Base-by-base conservation (phyloP, 2,888 invertebrate genomes). In the Chrysina gloriosa region DNA sequence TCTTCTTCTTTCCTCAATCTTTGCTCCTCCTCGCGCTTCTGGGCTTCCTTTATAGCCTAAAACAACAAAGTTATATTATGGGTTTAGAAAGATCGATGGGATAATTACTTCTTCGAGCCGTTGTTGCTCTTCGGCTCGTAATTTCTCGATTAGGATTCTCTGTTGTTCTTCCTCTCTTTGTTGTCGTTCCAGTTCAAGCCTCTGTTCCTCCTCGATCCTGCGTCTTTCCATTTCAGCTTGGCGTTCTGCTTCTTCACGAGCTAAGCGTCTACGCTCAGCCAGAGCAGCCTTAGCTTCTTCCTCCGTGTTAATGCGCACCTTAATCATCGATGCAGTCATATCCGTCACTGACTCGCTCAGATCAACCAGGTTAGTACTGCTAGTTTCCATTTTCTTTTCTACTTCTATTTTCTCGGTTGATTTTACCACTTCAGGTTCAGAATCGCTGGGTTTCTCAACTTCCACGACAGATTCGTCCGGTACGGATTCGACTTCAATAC, bases 271-370 rank as follows among this genome's bases (percentile, higher is more conserved):
- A 70, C 95, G 87, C 85, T 97, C 97, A 0, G 97, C 96, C 66
- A 97, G 85, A 65, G 96, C 96, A 14, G 96, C 96, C 84, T 96
- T 97, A 5, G 97, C 97, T 81, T 96, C 91, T 82, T 95, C 96
- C 84, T 95, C 96, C 1, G 95, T 95, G 6, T 92, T 94, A 74
- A 95, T 94, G 74, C 90, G 86, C 27, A 85, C 85, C 80, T 88
- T 90, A 69, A 88, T 89, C 87, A 90, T 89, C 31, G 90, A 90
- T 50, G 90, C 88, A 74, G 85, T 79, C 82, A 84, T 83, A 73
- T 82, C 82, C 16, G 68, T 65, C 14, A 71, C 70, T 3, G 72
- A 66, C 77, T 77, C 67, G 48, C 21, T 78, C 25, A 65, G 48
- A 25, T 65, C 71, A 14, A 68, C 71, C 16, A 39, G 39, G 16